A percentile compares a stretch with the other conserved stretches of the same genome.
Conservation (phyloP, 2,113 vertebrate genomes). For the Spea multiplicata region DNA sequence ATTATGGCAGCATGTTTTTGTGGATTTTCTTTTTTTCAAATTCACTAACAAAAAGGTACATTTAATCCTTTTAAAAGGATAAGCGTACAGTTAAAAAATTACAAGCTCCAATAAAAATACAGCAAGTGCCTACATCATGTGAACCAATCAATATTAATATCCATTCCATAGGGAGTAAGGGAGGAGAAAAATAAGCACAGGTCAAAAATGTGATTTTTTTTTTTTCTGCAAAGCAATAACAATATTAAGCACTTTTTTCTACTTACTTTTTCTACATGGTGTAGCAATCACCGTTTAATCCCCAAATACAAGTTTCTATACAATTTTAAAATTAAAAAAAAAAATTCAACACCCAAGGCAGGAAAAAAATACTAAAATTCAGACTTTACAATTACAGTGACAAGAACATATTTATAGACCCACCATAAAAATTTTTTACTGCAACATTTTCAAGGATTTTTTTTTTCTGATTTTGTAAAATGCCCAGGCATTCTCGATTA, state of each 20-base stretch:
- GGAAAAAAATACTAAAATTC: conserved; percentile 96
- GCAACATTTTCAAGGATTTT: conserved; percentile 87
- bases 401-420: conserved; percentile 97
- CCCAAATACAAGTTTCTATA: conserved; percentile 85
- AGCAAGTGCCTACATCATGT: conserved; percentile 92
- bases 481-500: conserved; percentile 98
- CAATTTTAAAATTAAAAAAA: conserved; percentile 77
- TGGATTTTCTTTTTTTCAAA: conserved; percentile 84
- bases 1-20: conserved; percentile 86
- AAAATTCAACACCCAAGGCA: conserved; percentile 96
- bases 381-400: conserved; percentile 99
- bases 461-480: conserved; percentile 91
- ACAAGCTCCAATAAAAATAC: conserved; percentile 94
- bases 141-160: conserved; percentile 91
- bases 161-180: conserved; percentile 74
- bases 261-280: conserved; percentile 79
- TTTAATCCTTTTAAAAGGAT: conserved; percentile 88
- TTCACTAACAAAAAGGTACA: conserved; percentile 85
- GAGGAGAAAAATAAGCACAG: conserved; percentile 83
- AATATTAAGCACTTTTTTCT: conserved; percentile 83
- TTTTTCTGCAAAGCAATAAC: conserved; percentile 82
- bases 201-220: conserved; percentile 81
- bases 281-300: conserved; percentile 81
- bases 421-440: conserved; percentile 93
- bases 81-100: conserved; percentile 92